These are phyloP conservation scores for Eumaeus atala DNA, from an alignment of 1,140 invertebrate genomes.

Conservation along the genomic window DNA sequence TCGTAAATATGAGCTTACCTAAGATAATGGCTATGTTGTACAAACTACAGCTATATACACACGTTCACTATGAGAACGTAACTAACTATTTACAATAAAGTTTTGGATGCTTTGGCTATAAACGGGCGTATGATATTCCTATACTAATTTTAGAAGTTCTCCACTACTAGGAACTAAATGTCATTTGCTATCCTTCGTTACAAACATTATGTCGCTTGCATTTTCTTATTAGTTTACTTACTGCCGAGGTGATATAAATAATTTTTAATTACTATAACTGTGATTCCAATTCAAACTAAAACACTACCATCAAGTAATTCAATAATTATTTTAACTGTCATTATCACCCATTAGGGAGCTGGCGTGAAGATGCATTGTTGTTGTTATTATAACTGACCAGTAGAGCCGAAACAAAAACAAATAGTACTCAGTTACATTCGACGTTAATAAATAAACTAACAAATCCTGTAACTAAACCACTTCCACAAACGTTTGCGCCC, in stretches of 20 bases:
- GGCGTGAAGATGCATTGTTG: too few relatives aligned
- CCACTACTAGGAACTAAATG: slow-evolving; percentile 49
- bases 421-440: too few relatives aligned
- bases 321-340: too few relatives aligned
- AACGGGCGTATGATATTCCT: slow-evolving; percentile 42
- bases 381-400: too few relatives aligned
- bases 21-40: slow-evolving; percentile 49
- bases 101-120: slow-evolving; percentile 68
- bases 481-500: background rate
- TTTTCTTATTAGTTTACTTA: slow-evolving; percentile 8
- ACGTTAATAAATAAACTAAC: slow-evolving; percentile 5
- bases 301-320: too few relatives aligned
- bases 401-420: too few relatives aligned
- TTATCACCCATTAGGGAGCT: too few relatives aligned
- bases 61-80: slow-evolving; percentile 37
- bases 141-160: slow-evolving; percentile 35
- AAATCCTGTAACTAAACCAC: slow-evolving; percentile 17
- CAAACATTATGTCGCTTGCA: slow-evolving; percentile 10
- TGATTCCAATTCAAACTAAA: too few relatives aligned
- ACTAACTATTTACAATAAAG: slow-evolving; percentile 63
- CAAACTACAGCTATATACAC: slow-evolving; percentile 44
- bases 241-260: background rate
- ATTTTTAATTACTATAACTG: too few relatives aligned
- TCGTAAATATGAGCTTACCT: slow-evolving; percentile 26
- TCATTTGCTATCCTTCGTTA: slow-evolving; percentile 37